phyloP scores from a whole-genome alignment of 2,888 invertebrate genomes.

The Lasioglossum pauxillum region DNA sequence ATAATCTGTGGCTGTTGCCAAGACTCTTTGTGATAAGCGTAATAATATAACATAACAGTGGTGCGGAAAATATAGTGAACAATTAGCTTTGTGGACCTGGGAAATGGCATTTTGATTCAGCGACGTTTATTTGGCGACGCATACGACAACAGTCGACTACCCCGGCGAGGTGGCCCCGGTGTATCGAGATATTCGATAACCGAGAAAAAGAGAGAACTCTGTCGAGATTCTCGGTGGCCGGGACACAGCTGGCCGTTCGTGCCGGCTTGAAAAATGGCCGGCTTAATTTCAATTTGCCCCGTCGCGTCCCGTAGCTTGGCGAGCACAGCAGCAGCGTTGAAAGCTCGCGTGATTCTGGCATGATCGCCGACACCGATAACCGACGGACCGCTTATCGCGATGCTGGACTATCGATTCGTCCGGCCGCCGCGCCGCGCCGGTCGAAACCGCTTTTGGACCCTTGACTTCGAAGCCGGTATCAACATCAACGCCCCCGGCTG shows the following conservation, averaged over 20 bases:
- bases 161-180: neutral
- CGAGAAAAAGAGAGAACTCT: neutral
- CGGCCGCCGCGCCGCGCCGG: neutral
- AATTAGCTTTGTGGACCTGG: no score
- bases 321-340: conserved; percentile 19
- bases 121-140: neutral
- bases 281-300: conserved; percentile 71
- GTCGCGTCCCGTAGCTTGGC: conserved; percentile 23
- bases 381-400: conserved; percentile 54
- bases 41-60: no score
- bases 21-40: no score
- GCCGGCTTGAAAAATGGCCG: conserved; percentile 64
- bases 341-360: conserved; percentile 62
- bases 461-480: neutral
- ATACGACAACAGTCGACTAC: neutral
- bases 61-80: no score
- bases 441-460: neutral
- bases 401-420: conserved; percentile 51
- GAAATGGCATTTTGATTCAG: neutral
- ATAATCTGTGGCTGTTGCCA: no score
- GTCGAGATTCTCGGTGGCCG: neutral
- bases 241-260: conserved; percentile 35
- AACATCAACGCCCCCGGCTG: neutral
- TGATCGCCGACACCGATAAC: conserved; percentile 62
- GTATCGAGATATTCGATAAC: neutral